Conservation (phyloP, 2,113 vertebrate species). For the Poeciliopsis turrubarensis region DNA sequence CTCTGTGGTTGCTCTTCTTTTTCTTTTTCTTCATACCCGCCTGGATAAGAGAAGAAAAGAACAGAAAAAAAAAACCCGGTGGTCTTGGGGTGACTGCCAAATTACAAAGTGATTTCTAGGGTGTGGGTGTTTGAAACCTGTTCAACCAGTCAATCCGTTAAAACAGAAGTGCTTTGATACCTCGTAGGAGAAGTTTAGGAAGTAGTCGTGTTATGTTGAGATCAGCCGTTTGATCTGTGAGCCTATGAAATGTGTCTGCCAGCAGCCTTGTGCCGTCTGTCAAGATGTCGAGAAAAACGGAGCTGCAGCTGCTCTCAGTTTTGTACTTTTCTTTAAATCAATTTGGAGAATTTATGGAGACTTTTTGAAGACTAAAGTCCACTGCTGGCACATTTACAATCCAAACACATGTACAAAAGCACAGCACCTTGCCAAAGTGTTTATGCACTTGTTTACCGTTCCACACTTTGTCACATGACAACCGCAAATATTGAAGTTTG, state of each 20-base stretch:
- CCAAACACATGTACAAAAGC: constrained; percentile 24
- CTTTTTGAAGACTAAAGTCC: neutral
- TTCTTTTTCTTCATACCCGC: neutral
- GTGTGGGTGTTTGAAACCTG: constrained; percentile 21
- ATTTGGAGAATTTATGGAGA: neutral
- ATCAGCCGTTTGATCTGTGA: constrained; percentile 28
- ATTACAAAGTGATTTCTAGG: constrained; percentile 43
- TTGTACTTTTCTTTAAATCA: constrained; percentile 25
- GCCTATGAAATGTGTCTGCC: constrained; percentile 19
- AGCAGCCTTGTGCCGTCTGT: constrained; percentile 38
- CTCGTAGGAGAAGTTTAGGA: constrained; percentile 27
- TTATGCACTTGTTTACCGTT: neutral
- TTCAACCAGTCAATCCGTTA: constrained; percentile 21
- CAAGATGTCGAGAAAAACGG: constrained; percentile 17
- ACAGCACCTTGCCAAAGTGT: neutral
- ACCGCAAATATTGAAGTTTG: neutral
- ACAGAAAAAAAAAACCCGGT: constrained; percentile 19
- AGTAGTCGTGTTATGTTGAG: constrained; percentile 15
- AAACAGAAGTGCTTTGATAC: constrained; percentile 26
- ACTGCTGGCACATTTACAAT: constrained; percentile 21
- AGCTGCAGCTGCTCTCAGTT: constrained; percentile 8
- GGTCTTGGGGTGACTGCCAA: constrained; percentile 46
- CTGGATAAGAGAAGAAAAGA: constrained; percentile 29
- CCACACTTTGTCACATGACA: no score
- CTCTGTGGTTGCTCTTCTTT: constrained; percentile 20